Evolutionary conservation across 1,140 invertebrate genomes (phyloP).

Genomic region (Ridgeia piscesae): DNA sequence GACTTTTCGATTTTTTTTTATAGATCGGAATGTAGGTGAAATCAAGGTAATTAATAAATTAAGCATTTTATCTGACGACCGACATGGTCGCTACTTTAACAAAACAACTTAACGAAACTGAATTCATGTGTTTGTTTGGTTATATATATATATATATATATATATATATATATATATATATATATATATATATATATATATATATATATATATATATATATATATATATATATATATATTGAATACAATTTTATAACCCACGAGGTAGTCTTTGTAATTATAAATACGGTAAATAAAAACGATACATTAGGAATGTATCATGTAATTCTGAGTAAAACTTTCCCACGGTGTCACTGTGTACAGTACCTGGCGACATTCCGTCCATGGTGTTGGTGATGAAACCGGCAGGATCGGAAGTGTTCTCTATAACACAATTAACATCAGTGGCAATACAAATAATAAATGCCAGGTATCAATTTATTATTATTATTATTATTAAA

Average conservation of each 20-base stretch:
- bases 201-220: too few relatives aligned
- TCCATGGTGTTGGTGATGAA: not conserved
- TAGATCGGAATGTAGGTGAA: too few relatives aligned
- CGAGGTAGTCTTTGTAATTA: too few relatives aligned
- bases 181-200: too few relatives aligned
- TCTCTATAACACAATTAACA: conserved; percentile 8
- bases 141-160: conserved; percentile 10
- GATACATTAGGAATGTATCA: not conserved
- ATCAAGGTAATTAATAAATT: too few relatives aligned
- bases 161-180: not conserved
- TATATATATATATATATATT: too few relatives aligned
- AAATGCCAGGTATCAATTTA: not conserved
- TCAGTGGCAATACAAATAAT: not conserved
- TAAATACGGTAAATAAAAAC: not conserved
- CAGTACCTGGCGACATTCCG: not conserved
- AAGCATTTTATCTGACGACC: too few relatives aligned
- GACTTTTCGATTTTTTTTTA: too few relatives aligned
- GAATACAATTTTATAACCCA: not conserved
- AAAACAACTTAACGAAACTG: not conserved
- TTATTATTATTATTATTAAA: too few relatives aligned
- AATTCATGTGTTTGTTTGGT: not conserved
- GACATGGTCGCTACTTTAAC: too few relatives aligned
- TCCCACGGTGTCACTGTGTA: not conserved
- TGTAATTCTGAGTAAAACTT: not conserved
- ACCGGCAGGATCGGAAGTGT: not conserved